Percentiles rank a stretch among this genome's conserved stretches.
Conservation (phyloP, 2,888 invertebrate species). For the Tribolium freemani region DNA sequence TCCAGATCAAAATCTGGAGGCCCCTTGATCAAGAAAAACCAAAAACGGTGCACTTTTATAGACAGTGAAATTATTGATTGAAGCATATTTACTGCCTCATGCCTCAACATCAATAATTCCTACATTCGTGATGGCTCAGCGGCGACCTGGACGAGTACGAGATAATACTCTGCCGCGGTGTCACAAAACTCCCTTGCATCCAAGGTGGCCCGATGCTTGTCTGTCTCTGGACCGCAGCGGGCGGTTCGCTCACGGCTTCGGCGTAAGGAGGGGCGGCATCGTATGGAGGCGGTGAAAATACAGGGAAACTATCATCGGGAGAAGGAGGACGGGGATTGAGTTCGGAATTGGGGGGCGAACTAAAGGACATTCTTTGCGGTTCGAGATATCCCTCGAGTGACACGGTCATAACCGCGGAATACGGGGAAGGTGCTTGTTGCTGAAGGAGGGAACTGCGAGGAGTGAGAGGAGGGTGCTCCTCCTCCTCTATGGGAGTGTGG, state of each 20-base stretch:
- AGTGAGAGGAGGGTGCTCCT: conserved; percentile 70
- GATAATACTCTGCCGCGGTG: conserved; percentile 81
- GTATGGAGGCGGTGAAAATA: conserved; percentile 86
- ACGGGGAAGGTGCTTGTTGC: conserved; percentile 79
- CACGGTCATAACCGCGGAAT: conserved; percentile 87
- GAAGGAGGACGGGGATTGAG: conserved; percentile 77
- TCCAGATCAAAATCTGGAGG: neutral
- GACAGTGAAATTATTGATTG: conserved; percentile 21
- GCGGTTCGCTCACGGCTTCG: conserved; percentile 62
- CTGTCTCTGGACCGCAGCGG: conserved; percentile 62
- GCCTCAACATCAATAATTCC: conserved; percentile 38
- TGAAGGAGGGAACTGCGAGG: conserved; percentile 72
- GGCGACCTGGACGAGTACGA: conserved; percentile 83
- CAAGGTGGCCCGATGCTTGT: conserved; percentile 71
- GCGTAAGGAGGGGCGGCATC: conserved; percentile 67
- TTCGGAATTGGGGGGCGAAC: conserved; percentile 83
- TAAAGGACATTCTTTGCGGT: conserved; percentile 85
- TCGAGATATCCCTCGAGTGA: conserved; percentile 90
- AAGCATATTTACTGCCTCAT: conserved; percentile 42
- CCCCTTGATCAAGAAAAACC: neutral
- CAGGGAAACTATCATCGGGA: conserved; percentile 87
- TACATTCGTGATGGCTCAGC: conserved; percentile 93
- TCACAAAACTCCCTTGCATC: conserved; percentile 69
- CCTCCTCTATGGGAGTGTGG: conserved; percentile 83
- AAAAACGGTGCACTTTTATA: conserved; percentile 5